Conservation (phyloP, 2,888 invertebrate genomes). For the Scaptomyza polygonia region DNA sequence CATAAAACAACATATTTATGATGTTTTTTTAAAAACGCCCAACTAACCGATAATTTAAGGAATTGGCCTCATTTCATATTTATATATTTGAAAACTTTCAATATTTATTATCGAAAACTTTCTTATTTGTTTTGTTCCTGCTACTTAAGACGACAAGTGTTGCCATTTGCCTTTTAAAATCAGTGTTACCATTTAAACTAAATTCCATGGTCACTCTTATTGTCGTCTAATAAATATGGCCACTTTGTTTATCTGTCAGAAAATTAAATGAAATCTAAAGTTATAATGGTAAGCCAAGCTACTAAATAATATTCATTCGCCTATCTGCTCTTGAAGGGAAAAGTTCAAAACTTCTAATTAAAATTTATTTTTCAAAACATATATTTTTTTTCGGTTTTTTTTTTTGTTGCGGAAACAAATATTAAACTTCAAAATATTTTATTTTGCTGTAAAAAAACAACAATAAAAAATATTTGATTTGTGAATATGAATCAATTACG, state of each 20-base stretch:
- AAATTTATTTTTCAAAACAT: no score
- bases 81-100: slow-evolving; percentile 14
- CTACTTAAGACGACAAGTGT: no score
- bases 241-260: not conserved
- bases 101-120: no score
- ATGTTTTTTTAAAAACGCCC: slow-evolving; percentile 9
- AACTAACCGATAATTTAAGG: slow-evolving; percentile 19
- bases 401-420: not conserved
- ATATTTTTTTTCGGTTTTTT: no score
- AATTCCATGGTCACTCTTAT: not conserved
- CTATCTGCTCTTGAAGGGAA: not conserved
- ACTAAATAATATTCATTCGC: slow-evolving; percentile 4
- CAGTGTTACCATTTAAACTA: not conserved
- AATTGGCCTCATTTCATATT: slow-evolving; percentile 32
- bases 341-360: not conserved
- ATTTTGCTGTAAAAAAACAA: not conserved
- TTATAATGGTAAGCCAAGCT: not conserved
- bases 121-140: no score
- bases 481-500: slow-evolving; percentile 28
- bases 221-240: not conserved
- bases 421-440: no score
- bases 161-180: not conserved
- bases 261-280: not conserved
- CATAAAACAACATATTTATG: slow-evolving; percentile 70
- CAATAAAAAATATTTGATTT: not conserved